Base-by-base conservation (phyloP, 2,888 invertebrate species). In the Branchellion lobata region DNA sequence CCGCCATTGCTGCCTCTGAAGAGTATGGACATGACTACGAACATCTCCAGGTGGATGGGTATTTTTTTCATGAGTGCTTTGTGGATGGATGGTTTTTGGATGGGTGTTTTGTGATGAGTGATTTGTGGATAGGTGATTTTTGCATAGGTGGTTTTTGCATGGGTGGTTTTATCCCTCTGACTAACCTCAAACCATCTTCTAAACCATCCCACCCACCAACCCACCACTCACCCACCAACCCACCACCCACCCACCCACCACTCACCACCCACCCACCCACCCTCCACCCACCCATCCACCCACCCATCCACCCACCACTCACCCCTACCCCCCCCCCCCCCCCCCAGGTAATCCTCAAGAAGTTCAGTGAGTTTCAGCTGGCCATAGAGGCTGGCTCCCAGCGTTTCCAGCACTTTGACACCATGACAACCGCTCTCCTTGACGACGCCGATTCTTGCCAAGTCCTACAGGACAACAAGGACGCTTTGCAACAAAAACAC, bases 21-120 rank as follows among this genome's bases (percentile, higher is more conserved):
- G 98, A 98, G 87, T 98, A 97, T 86, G 99, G 99, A 0, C 91
- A 93, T 81, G 98, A 99, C 86, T 94, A 96, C 27, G 98, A 98
- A 86, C 98, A 99, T 94, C 81, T 86, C n/a, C 83, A 88, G 88
- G 91, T 95, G 80, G 47, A 36, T 57, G 77, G 34, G 24, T 40
- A n/a, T n/a, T n/a, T n/a, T n/a, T n/a, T n/a, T 33, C 34, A n/a
- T 72, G 72, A 36, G n/a, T n/a, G n/a, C n/a, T n/a, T n/a, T n/a
- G n/a, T n/a, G n/a, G n/a, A n/a, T n/a, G n/a, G n/a, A n/a, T n/a
- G n/a, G n/a, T 14, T 8, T 47, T 8, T 8, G 47, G 47, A 47
- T 8, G 8, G 47, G n/a, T 3, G 8, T 18, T 8, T 3, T 57
- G 61, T 5, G 5, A 18, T 18, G 61, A 57, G n/a, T 57, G 61